Evolutionary conservation across 1,140 invertebrate species (phyloP).

Genomic region (Callitettix versicolor): DNA sequence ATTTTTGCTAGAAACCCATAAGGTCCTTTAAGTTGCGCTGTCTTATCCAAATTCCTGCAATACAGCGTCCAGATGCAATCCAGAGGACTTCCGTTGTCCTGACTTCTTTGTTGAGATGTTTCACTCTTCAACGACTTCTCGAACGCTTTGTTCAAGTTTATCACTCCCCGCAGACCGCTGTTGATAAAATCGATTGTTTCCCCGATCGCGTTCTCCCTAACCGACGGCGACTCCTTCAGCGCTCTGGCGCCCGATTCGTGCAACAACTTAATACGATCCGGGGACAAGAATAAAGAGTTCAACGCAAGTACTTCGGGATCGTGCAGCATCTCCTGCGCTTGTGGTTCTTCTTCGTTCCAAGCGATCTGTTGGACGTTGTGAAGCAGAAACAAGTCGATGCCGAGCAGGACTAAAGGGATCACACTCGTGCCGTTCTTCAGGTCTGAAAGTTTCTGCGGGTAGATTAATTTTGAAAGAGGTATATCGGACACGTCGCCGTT

Average conservation of each 20-base stretch:
- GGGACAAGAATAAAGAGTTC: conserved; percentile 42
- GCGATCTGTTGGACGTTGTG: conserved; percentile 47
- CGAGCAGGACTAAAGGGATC: conserved; percentile 43
- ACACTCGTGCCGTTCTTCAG: conserved; percentile 31
- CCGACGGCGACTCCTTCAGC: background rate
- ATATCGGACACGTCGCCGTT: conserved; percentile 24
- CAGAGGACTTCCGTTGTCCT: conserved; percentile 28
- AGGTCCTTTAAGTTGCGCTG: conserved; percentile 39
- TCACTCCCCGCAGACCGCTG: conserved; percentile 42
- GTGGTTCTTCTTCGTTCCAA: conserved; percentile 38
- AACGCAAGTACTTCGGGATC: conserved; percentile 44
- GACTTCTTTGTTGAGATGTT: background rate
- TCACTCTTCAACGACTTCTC: conserved; percentile 32
- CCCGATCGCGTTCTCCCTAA: conserved; percentile 25
- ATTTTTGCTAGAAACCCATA: conserved; percentile 48
- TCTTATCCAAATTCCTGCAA: conserved; percentile 46
- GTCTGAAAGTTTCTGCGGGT: conserved; percentile 13
- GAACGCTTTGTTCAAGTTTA: conserved; percentile 45
- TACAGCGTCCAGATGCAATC: conserved; percentile 51
- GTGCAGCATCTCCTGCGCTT: conserved; percentile 35
- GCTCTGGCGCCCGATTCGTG: conserved; percentile 19
- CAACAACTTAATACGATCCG: conserved; percentile 32
- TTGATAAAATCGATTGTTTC: conserved; percentile 41
- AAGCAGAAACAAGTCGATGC: conserved; percentile 44
- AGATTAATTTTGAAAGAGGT: conserved; percentile 31